Evolutionary conservation across 2,888 invertebrate species (phyloP), one percentile per base, ranked within the genome.

Genomic region (Deilephila elpenor): DNA sequence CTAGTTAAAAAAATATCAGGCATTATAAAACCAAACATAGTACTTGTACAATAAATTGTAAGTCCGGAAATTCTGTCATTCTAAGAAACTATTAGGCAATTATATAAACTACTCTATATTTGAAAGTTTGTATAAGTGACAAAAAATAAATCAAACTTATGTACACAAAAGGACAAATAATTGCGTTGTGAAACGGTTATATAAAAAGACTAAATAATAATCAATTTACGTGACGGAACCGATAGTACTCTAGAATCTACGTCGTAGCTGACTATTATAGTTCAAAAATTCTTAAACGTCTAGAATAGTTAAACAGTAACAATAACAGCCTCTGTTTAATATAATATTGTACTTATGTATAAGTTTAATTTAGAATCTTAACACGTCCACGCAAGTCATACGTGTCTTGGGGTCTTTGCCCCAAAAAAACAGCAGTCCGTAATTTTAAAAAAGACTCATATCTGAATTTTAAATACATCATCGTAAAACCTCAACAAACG

Each of bases 131-230:
- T 32, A 25, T 53, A 51, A 59, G 70, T 34, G n/a, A 56, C 59
- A 71, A 56, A 71, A 71, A 71, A 71, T 34, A 53, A 71, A 56
- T 71, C 56, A 71, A 32, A 71, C 70, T 56, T 32, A 56, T 19
- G 32, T 56, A 71, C 59, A 71, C 59, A 71, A 56, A 59, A 71
- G 70, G 59, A 51, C 70, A 71, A 29, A 71, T 71, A 71, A 71
- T 59, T 71, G 70, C n/a, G 59, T 56, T 70, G 32, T 71, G 56
- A 32, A 34, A 32, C 59, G 34, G 70, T 32, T 51, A 67, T 14
- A 51, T 20, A n/a, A 67, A 67, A 67, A 20, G 67, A 51, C 67
- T 67, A 67, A 67, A 67, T 67, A 44, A 51, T 67, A 44, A 51
- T 25, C 14, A 20, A 51, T 51, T 44, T 67, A 51, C 11, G n/a